Base-by-base conservation (phyloP, 1,140 invertebrate genomes). In the Hirudo medicinalis region DNA sequence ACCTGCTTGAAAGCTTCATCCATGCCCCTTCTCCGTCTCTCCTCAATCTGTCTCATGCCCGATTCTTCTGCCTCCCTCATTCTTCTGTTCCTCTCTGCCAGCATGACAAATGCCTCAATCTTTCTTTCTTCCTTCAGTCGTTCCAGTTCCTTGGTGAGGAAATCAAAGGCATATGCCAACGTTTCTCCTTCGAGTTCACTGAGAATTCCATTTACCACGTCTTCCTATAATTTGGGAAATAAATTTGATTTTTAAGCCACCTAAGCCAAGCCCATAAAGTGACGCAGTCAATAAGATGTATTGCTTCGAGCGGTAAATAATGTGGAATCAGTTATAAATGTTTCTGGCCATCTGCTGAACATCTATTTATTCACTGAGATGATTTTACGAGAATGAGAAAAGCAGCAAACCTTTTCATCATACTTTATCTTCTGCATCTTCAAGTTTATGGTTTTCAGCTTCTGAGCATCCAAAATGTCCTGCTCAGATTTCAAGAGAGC, bases 1-100 rank as follows among this genome's bases (percentile, higher is more conserved):
- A 84, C 87, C 83, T 89, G 86, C 77, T 86, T 87, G 77, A 89
- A 90, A 77, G 90, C 87, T 81, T 90, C 88, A 76, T 90, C 88
- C 68, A 89, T 86, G 79, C 89, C 88, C 71, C 84, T 78, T 55
- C 87, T 79, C 29, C 86, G 79, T 73, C 86, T 83, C 72, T 87
- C 84, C 76, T 90, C 88, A 55, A 85, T 81, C 79, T 90, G 88
- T 53, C 88, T 79, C 71, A 85, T 82, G 1, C 88, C 87, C 57
- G 86, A 87, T 80, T 90, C 88, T 54, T 85, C 86, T 0, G 88
- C 88, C 80, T 90, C 88, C n/a, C 86, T 81, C 76, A 86, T 85
- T 32, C 85, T 77, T 72, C 88, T 83, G 74, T 88, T 86, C 68
- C 87, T 80, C 76, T 89, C 88, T 75, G 85, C 86, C 53, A 89